Evolutionary conservation across 1,140 invertebrate species (phyloP).

Genomic region (Subanguina moxae): DNA sequence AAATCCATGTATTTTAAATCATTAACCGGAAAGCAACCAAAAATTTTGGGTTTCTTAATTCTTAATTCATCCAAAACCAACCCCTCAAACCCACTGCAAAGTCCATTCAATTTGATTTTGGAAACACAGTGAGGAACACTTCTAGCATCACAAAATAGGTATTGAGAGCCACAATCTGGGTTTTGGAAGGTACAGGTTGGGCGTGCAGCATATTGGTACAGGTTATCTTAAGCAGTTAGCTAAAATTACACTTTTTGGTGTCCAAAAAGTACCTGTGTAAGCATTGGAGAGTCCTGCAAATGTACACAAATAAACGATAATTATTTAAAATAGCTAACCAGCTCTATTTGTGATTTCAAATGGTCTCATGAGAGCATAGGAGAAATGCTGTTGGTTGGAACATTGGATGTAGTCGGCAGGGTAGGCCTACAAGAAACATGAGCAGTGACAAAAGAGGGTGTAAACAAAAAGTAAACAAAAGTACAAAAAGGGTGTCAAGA

Average conservation of each 20-base stretch:
- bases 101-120: conserved; percentile 46
- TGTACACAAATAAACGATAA: conserved; percentile 1
- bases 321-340: conserved; percentile 33
- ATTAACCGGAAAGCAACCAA: no score
- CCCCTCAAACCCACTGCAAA: conserved; percentile 54
- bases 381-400: conserved; percentile 54
- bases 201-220: conserved; percentile 52
- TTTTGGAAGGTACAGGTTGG: conserved; percentile 69
- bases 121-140: conserved; percentile 51
- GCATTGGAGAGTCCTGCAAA: conserved; percentile 51
- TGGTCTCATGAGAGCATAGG: conserved; percentile 53
- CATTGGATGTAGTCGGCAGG: conserved; percentile 48
- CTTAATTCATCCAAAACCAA: not conserved
- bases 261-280: conserved; percentile 38
- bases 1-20: no score
- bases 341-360: conserved; percentile 53
- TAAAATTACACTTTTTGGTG: no score
- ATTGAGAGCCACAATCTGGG: conserved; percentile 79
- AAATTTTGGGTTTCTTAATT: no score
- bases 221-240: conserved; percentile 33
- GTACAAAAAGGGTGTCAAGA: no score
- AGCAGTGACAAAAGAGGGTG: no score
- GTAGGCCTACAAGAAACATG: no score
- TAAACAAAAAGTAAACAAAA: no score
- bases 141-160: conserved; percentile 49